Conservation (phyloP, 2,888 invertebrate species). For the Agrochola macilenta region DNA sequence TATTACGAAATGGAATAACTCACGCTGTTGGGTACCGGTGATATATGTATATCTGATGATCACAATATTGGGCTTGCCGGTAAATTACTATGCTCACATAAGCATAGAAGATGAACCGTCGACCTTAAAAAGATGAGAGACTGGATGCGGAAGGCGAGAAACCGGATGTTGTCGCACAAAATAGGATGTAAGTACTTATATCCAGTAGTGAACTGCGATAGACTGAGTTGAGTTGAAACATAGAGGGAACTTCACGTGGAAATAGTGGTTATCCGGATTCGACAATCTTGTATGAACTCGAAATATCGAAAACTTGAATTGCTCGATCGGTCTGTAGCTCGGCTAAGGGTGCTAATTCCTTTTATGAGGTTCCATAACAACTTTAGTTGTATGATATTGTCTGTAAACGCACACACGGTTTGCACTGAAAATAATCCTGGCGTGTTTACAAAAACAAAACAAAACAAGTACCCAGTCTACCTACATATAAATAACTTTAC, state of each 20-base stretch:
- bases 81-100: not conserved
- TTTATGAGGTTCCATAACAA: slow-evolving; percentile 1
- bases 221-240: not conserved
- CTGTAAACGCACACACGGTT: not conserved
- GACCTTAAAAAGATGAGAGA: not conserved
- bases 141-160: not conserved
- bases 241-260: not conserved
- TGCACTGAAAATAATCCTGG: not conserved
- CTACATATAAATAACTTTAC: not conserved
- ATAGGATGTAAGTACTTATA: not conserved
- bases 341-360: not conserved
- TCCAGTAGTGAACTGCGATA: not conserved
- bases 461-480: no score
- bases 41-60: no score
- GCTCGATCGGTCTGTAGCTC: not conserved
- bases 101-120: not conserved
- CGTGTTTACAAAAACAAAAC: not conserved
- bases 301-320: not conserved
- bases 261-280: not conserved
- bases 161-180: no score
- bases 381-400: not conserved
- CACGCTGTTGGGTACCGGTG: no score
- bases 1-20: no score
- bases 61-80: not conserved
- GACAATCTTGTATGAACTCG: not conserved